These are phyloP conservation scores for Anagyrus pseudococci DNA, from an alignment of 2,888 invertebrate genomes.

Conservation along the genomic window DNA sequence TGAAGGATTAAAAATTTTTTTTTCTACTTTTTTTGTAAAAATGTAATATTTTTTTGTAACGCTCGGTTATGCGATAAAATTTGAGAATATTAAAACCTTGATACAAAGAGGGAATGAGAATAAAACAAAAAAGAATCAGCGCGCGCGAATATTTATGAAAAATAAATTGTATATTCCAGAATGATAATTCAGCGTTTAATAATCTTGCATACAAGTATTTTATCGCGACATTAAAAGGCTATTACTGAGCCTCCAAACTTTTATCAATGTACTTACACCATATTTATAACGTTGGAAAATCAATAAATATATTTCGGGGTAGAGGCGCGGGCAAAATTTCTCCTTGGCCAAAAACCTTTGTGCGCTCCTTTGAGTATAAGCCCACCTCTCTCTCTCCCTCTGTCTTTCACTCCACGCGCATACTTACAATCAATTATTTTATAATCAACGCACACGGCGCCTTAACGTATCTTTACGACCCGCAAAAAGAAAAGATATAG, in stretches of 20 bases:
- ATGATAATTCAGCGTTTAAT: conserved; percentile 9
- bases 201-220: conserved; percentile 13
- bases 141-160: neutral
- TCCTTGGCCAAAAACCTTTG: conserved; percentile 1
- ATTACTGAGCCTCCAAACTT: neutral
- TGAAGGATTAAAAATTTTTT: too few species aligned
- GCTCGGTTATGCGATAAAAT: too few species aligned
- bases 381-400: too few species aligned
- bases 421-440: conserved; percentile 22
- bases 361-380: conserved; percentile 1
- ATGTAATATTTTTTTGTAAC: too few species aligned
- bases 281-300: conserved; percentile 8
- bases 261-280: neutral
- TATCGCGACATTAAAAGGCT: conserved; percentile 24
- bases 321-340: neutral
- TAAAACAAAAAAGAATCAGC: neutral
- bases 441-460: neutral
- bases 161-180: neutral
- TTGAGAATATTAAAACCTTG: too few species aligned
- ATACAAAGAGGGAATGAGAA: too few species aligned
- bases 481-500: too few species aligned
- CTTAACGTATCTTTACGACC: conserved; percentile 3
- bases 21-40: too few species aligned
- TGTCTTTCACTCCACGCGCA: too few species aligned
- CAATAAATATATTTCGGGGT: conserved; percentile 13